phyloP scores from a whole-genome alignment of 2,113 vertebrate genomes.

The Gambusia holbrooki region DNA sequence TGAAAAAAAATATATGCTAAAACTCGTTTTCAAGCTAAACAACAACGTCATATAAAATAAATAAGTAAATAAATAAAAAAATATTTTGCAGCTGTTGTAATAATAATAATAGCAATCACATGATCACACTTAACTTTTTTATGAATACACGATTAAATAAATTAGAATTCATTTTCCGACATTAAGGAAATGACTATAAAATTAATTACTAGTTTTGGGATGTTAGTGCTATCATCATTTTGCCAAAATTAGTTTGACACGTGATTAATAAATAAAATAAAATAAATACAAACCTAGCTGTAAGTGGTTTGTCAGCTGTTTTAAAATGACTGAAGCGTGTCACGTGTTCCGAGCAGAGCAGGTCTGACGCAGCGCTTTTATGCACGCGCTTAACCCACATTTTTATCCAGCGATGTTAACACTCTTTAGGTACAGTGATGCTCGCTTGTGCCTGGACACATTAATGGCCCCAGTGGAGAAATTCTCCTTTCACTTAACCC shows the following conservation, averaged over 20 bases:
- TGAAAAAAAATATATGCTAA: too few relatives aligned
- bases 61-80: too few relatives aligned
- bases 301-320: neutral
- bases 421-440: slow-evolving; percentile 36
- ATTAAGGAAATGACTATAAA: neutral
- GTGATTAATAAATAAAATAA: neutral
- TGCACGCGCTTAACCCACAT: neutral
- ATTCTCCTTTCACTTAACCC: slow-evolving; percentile 66
- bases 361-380: neutral
- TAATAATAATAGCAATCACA: too few relatives aligned
- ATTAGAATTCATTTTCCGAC: neutral
- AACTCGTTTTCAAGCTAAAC: too few relatives aligned
- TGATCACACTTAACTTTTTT: too few relatives aligned
- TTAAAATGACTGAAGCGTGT: neutral
- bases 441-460: slow-evolving; percentile 54
- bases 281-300: neutral
- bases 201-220: neutral
- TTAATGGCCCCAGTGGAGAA: slow-evolving; percentile 69
- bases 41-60: too few relatives aligned
- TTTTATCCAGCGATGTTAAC: slow-evolving; percentile 17
- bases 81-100: too few relatives aligned
- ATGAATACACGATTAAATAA: neutral
- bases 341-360: neutral
- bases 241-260: neutral
- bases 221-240: neutral